Evolutionary conservation across 2,888 invertebrate genomes (phyloP).

Genomic region (Cephus pygmeus): DNA sequence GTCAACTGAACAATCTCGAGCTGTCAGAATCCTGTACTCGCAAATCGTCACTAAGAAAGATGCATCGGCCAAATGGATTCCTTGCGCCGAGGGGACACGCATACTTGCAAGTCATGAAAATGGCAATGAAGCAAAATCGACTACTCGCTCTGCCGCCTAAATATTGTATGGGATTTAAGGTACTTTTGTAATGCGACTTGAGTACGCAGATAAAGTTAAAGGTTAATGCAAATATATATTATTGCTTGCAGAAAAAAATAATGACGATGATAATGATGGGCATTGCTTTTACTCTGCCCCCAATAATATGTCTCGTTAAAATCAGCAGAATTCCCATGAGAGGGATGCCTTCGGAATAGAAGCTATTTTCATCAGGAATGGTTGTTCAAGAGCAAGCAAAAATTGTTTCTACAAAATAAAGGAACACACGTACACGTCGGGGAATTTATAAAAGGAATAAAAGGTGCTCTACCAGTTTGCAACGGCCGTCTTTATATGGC

Average conservation of each 20-base stretch:
- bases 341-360: neutral
- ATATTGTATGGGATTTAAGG: slow-evolving; percentile 27
- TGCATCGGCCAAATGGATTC: neutral
- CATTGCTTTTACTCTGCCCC: slow-evolving; percentile 23
- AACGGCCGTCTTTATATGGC: neutral
- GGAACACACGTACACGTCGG: neutral
- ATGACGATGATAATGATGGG: slow-evolving; percentile 17
- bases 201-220: neutral
- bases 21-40: neutral
- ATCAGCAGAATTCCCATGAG: neutral
- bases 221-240: neutral
- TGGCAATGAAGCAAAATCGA: neutral
- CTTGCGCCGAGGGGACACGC: neutral
- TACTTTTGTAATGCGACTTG: neutral
- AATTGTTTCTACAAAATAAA: neutral
- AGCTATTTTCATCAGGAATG: neutral
- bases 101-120: neutral
- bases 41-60: neutral
- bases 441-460: neutral
- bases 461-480: neutral
- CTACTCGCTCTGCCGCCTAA: slow-evolving; percentile 12
- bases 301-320: slow-evolving; percentile 15
- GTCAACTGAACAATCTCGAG: neutral
- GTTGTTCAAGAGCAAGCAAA: neutral
- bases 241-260: slow-evolving; percentile 23